A percentile compares a stretch with the other conserved stretches of the same genome.
Evolutionary conservation across 2,113 vertebrate species (phyloP).

Genomic region (Zingel zingel): DNA sequence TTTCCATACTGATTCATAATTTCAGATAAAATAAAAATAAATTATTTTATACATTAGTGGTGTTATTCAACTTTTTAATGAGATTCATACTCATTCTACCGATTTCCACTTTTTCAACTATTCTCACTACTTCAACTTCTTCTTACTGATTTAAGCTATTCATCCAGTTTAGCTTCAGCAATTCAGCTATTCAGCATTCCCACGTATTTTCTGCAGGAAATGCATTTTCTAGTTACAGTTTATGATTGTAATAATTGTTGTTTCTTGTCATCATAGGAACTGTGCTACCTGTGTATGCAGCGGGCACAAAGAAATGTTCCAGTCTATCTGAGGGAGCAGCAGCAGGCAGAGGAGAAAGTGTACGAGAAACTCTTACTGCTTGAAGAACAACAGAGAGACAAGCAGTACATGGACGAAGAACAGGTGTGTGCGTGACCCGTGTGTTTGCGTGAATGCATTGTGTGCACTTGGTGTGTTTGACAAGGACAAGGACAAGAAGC

Average conservation of each 20-base stretch:
- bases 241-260: not conserved
- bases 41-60: no score
- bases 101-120: no score
- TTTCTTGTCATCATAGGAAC: constrained; percentile 78
- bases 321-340: constrained; percentile 73
- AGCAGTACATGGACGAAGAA: constrained; percentile 74
- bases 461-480: not conserved
- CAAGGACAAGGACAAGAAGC: not conserved
- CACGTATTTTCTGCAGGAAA: no score
- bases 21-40: no score
- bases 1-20: no score
- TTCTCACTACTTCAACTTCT: no score
- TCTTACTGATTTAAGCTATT: no score
- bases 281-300: constrained; percentile 90
- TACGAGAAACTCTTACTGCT: constrained; percentile 81
- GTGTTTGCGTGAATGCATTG: not conserved
- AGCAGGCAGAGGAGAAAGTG: constrained; percentile 73
- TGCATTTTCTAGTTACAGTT: no score
- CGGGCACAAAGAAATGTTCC: constrained; percentile 82
- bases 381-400: constrained; percentile 79
- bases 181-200: no score
- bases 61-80: no score
- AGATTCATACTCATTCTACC: no score
- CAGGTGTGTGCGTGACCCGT: constrained; percentile 67
- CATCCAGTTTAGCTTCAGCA: no score